phyloP scores from a whole-genome alignment of 2,888 invertebrate species.

The Dicranocentrus wangi region DNA sequence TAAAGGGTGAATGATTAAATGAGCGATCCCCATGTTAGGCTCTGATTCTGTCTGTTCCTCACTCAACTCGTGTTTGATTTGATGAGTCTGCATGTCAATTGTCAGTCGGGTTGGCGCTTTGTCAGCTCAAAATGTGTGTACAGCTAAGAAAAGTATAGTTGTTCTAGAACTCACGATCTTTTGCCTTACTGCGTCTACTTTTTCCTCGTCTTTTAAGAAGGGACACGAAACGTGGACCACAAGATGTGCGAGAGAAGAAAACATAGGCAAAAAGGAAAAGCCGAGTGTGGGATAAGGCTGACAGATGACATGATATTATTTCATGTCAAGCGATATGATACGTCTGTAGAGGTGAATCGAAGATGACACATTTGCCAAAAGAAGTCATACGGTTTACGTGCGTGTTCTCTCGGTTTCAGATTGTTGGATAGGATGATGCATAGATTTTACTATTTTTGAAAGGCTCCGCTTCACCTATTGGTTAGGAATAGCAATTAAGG shows the following conservation, averaged over 20 bases:
- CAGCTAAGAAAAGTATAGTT: constrained; percentile 35
- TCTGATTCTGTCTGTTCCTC: constrained; percentile 46
- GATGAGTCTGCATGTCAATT: constrained; percentile 65
- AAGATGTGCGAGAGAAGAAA: not conserved
- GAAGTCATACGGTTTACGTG: constrained; percentile 34
- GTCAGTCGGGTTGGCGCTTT: constrained; percentile 65
- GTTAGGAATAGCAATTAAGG: not conserved
- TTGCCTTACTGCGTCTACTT: not conserved
- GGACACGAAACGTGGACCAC: constrained; percentile 35
- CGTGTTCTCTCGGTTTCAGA: constrained; percentile 5
- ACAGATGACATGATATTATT: constrained; percentile 68
- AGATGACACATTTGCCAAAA: constrained; percentile 63
- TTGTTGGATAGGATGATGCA: not conserved
- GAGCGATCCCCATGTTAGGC: constrained; percentile 51
- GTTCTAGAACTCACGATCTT: constrained; percentile 35
- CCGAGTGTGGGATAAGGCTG: constrained; percentile 64
- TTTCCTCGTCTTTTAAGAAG: constrained; percentile 24
- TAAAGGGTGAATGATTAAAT: constrained; percentile 47
- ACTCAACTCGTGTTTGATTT: constrained; percentile 58
- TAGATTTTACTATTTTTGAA: too few relatives aligned
- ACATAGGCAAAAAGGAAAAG: constrained; percentile 45
- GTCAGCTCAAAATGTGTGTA: constrained; percentile 65
- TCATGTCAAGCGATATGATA: constrained; percentile 66
- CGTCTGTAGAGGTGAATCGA: constrained; percentile 60
- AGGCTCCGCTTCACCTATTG: too few relatives aligned